Conservation (phyloP, 2,113 vertebrate species). For the Phylloscopus trochiloides region DNA sequence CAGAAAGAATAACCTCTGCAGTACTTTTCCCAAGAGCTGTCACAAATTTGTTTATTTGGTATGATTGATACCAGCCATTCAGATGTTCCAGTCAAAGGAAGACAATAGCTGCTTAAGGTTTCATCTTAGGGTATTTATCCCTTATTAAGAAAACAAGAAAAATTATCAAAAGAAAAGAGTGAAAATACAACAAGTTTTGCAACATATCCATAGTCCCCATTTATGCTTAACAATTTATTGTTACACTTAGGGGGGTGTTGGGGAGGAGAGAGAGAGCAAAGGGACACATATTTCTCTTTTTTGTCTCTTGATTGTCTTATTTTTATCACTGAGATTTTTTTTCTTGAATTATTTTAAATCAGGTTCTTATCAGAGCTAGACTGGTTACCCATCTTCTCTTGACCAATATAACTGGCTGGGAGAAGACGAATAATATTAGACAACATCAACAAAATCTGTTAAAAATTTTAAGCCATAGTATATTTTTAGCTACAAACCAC, state of each 20-base stretch:
- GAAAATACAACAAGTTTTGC: not conserved
- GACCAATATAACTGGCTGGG: not conserved
- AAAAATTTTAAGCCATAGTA: not conserved
- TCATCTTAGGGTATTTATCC: not conserved
- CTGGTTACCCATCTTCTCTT: not conserved
- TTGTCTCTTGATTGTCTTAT: not conserved
- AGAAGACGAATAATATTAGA: not conserved
- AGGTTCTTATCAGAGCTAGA: not conserved
- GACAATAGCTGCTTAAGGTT: not conserved
- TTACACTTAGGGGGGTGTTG: accelerated
- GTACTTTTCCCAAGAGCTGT: not conserved
- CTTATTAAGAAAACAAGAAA: not conserved
- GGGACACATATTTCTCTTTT: accelerated
- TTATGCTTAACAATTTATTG: not conserved
- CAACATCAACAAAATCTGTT: not conserved
- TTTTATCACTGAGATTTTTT: not conserved
- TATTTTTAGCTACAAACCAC: not conserved
- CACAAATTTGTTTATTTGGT: not conserved
- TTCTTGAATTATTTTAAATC: not conserved
- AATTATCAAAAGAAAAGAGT: not conserved
- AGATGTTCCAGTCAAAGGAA: not conserved
- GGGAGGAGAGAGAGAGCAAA: not conserved
- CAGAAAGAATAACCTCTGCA: not conserved
- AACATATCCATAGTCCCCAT: not conserved
- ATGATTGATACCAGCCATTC: not conserved